A percentile compares a stretch with the other conserved stretches of the same genome.
phyloP scores from a whole-genome alignment of 1,140 invertebrate genomes.

The Lepidurus arcticus region DNA sequence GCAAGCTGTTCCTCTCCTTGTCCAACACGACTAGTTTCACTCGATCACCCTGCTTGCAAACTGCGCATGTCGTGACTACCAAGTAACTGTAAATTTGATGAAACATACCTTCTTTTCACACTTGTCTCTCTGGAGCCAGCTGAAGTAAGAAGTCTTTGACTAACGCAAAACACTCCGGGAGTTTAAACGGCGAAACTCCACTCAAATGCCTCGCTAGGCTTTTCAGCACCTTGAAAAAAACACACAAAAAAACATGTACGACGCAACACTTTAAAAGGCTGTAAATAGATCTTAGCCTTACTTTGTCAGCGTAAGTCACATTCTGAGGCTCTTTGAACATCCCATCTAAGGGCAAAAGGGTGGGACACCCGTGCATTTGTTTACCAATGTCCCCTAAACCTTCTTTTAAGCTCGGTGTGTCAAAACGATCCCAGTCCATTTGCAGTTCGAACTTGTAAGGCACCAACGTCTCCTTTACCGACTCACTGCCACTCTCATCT shows the following conservation, averaged over 20 bases:
- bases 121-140: background rate
- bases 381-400: background rate
- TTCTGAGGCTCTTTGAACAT: background rate
- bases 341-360: background rate
- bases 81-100: background rate
- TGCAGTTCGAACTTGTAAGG: background rate
- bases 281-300: background rate
- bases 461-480: background rate
- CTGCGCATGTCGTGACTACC: too few relatives aligned
- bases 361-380: background rate
- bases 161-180: background rate
- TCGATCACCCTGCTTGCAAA: too few relatives aligned
- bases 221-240: background rate
- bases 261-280: background rate
- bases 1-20: too few relatives aligned
- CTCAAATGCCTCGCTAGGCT: background rate
- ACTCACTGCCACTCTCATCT: background rate
- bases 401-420: background rate
- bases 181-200: background rate
- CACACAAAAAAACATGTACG: too few relatives aligned
- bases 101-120: background rate
- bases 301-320: background rate
- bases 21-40: too few relatives aligned
- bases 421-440: background rate
- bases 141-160: slow-evolving; percentile 12